A percentile compares a stretch with the other conserved stretches of the same genome.
These are phyloP conservation scores for Amphipyra tragopoginis DNA, from an alignment of 2,888 invertebrate species.

Conservation along the genomic window DNA sequence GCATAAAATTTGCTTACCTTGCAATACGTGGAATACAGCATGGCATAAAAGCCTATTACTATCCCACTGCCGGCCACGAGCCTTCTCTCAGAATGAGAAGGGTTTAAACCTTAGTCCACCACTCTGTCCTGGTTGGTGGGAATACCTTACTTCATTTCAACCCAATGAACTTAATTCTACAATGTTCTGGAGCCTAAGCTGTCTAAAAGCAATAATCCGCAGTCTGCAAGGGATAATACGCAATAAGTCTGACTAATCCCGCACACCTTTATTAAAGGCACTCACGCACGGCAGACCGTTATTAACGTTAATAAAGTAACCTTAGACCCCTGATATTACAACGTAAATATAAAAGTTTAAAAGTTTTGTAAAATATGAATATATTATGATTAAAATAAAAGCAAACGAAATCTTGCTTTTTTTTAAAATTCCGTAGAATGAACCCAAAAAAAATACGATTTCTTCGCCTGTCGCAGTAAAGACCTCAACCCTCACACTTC, in stretches of 20 bases:
- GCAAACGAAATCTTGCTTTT: neutral
- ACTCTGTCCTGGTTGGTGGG: too few species aligned
- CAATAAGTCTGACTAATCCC: conserved; percentile 63
- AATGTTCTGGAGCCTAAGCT: conserved; percentile 5
- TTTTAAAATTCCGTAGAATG: neutral
- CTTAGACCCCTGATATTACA: conserved; percentile 17
- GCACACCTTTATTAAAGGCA: conserved; percentile 61
- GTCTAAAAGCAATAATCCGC: conserved; percentile 43
- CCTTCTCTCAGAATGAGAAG: too few species aligned
- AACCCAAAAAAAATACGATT: too few species aligned
- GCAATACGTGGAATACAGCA: too few species aligned
- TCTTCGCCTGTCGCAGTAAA: too few species aligned
- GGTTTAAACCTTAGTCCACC: too few species aligned
- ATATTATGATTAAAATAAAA: neutral
- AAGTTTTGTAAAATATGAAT: conserved; percentile 3
- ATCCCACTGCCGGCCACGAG: too few species aligned
- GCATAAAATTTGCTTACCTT: too few species aligned
- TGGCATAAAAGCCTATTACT: too few species aligned
- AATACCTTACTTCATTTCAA: neutral
- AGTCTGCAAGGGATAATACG: conserved; percentile 51
- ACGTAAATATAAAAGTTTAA: conserved; percentile 6
- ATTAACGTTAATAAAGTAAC: conserved; percentile 44
- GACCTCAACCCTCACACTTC: too few species aligned
- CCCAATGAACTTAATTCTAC: neutral
- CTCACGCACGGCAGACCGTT: conserved; percentile 40